Percentiles rank a stretch among this genome's conserved stretches.
These are phyloP conservation scores for Hemistola chrysoprasaria DNA, from an alignment of 2,888 invertebrate genomes.

Conservation along the genomic window DNA sequence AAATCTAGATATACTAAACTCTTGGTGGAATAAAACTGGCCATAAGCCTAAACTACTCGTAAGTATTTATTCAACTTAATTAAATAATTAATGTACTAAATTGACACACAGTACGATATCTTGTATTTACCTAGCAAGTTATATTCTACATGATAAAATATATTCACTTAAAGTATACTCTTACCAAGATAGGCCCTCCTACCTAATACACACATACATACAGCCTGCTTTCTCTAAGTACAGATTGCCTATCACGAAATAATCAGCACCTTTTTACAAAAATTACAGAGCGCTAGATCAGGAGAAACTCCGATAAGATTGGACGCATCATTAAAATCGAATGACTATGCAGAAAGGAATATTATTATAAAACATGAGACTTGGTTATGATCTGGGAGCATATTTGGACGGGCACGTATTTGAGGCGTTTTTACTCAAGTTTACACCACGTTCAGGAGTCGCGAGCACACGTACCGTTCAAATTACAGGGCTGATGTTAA, in stretches of 20 bases:
- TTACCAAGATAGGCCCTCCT: too few species aligned
- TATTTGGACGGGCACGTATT: slow-evolving; percentile 50
- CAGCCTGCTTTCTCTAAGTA: slow-evolving; percentile 20
- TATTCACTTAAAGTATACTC: too few species aligned
- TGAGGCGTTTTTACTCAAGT: slow-evolving; percentile 16
- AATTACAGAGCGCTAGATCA: slow-evolving; percentile 64
- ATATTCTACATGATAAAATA: too few species aligned
- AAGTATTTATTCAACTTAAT: too few species aligned
- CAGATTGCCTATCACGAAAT: slow-evolving; percentile 25
- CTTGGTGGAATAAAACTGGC: too few species aligned
- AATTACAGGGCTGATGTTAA: slow-evolving; percentile 70
- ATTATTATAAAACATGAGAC: slow-evolving; percentile 72
- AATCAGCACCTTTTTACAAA: slow-evolving; percentile 46
- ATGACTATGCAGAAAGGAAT: slow-evolving; percentile 66
- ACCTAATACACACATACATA: too few species aligned
- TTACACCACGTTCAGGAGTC: slow-evolving; percentile 18
- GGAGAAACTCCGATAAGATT: slow-evolving; percentile 49
- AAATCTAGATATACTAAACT: too few species aligned
- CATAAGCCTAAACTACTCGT: too few species aligned
- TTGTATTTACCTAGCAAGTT: too few species aligned
- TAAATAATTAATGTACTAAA: too few species aligned
- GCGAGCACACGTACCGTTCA: slow-evolving; percentile 59
- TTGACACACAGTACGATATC: too few species aligned
- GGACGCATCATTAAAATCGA: slow-evolving; percentile 65
- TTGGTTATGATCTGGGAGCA: slow-evolving; percentile 57